A percentile compares a stretch with the other conserved stretches of the same genome.
These are phyloP conservation scores for Drosophila yakuba DNA, from an alignment of 1,140 invertebrate genomes.

Conservation along the genomic window DNA sequence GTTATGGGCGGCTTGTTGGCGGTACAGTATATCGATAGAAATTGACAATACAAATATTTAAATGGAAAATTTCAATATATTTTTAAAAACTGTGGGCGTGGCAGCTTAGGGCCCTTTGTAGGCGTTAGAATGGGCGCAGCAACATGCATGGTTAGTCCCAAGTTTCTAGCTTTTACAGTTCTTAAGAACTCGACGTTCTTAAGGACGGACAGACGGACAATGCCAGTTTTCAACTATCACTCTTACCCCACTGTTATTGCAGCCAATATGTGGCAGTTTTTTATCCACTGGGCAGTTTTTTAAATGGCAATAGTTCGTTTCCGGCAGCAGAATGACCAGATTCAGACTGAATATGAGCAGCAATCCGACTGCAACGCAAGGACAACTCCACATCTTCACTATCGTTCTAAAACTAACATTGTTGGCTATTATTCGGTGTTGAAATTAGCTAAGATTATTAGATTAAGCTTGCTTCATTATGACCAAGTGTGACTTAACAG, in stretches of 20 bases:
- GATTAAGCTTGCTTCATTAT: not conserved
- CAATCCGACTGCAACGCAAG: not conserved
- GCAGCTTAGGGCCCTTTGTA: too few species aligned
- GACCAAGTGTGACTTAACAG: slow-evolving; percentile 1
- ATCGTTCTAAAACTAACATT: not conserved
- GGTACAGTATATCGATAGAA: too few species aligned
- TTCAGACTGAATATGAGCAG: not conserved
- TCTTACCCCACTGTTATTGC: slow-evolving; percentile 2
- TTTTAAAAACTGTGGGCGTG: too few species aligned
- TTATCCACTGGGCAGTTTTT: not conserved
- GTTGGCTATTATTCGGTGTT: not conserved
- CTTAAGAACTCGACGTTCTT: too few species aligned
- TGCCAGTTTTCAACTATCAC: too few species aligned
- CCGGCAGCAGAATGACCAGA: not conserved
- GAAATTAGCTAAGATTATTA: not conserved
- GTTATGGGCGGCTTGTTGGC: too few species aligned
- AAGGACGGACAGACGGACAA: too few species aligned
- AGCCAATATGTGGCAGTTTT: not conserved
- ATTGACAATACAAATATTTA: too few species aligned
- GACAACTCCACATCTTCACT: slow-evolving; percentile 3
- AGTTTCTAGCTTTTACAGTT: too few species aligned
- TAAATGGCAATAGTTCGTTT: not conserved
- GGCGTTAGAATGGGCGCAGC: too few species aligned
- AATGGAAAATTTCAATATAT: too few species aligned
- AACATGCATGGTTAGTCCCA: too few species aligned